Percentiles rank a stretch among this genome's conserved stretches.
phyloP scores from a whole-genome alignment of 2,888 invertebrate genomes.

The Heliconius ethilla region DNA sequence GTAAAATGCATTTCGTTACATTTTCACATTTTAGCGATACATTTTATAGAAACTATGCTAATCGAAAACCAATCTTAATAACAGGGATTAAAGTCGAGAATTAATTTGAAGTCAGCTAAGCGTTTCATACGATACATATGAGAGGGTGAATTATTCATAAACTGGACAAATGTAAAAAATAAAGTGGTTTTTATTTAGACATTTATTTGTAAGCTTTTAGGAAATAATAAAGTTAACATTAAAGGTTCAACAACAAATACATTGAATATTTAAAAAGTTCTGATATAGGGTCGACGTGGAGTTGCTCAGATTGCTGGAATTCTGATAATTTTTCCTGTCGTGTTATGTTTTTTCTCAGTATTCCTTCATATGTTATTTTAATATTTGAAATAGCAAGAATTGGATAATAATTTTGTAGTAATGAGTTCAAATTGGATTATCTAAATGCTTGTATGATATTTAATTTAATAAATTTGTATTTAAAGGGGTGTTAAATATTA shows the following conservation, averaged over 20 bases:
- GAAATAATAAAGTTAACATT: constrained; percentile 20
- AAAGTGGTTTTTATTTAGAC: constrained; percentile 24
- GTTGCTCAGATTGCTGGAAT: neutral
- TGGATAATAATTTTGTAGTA: neutral
- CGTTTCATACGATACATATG: constrained; percentile 9
- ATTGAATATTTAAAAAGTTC: constrained; percentile 25
- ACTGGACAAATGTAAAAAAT: constrained; percentile 23
- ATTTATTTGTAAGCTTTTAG: constrained; percentile 26
- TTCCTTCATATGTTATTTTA: neutral
- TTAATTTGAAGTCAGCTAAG: neutral
- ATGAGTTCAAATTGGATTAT: no score
- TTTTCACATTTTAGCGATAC: constrained; percentile 28
- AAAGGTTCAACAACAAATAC: neutral
- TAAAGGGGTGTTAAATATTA: no score
- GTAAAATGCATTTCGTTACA: constrained; percentile 30
- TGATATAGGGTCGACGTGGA: constrained; percentile 22
- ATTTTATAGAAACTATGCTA: neutral
- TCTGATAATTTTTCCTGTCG: neutral
- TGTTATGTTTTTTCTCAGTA: neutral
- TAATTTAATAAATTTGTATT: neutral
- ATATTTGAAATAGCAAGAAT: neutral
- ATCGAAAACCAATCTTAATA: constrained; percentile 9
- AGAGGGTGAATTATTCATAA: constrained; percentile 33
- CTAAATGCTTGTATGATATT: neutral
- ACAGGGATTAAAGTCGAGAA: neutral